These are phyloP conservation scores for Enteromius fasciolatus DNA, from an alignment of 2,797 vertebrate genomes.

Conservation along the genomic window DNA sequence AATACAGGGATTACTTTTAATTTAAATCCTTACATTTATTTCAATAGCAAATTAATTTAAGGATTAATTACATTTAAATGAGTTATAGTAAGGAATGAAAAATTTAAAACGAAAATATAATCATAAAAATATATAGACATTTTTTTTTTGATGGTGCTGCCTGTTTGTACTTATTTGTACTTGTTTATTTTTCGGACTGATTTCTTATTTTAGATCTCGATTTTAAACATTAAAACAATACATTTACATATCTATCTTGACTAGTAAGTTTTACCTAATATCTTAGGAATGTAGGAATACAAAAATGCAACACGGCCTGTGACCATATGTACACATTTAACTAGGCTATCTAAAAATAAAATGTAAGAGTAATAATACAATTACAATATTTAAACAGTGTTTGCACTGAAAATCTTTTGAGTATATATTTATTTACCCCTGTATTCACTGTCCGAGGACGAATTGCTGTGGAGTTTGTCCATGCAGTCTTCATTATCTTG, in stretches of 20 bases:
- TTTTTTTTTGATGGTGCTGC: neutral
- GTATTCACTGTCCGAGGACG: conserved; percentile 94
- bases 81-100: neutral
- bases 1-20: neutral
- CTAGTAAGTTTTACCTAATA: neutral
- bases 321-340: neutral
- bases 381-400: neutral
- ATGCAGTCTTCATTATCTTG: conserved; percentile 91
- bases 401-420: neutral
- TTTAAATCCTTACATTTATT: neutral
- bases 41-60: neutral
- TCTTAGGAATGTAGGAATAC: neutral
- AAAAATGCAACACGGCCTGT: neutral
- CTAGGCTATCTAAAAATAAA: neutral
- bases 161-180: neutral
- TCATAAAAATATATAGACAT: neutral
- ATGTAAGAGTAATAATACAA: neutral
- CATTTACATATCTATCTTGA: neutral
- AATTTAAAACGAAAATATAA: neutral
- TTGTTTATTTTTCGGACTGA: neutral
- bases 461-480: conserved; percentile 91
- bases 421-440: conserved; percentile 80
- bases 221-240: neutral
- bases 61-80: neutral
- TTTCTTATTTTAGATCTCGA: neutral